phyloP scores from a whole-genome alignment of 2,113 vertebrate species.

The Scomber scombrus region DNA sequence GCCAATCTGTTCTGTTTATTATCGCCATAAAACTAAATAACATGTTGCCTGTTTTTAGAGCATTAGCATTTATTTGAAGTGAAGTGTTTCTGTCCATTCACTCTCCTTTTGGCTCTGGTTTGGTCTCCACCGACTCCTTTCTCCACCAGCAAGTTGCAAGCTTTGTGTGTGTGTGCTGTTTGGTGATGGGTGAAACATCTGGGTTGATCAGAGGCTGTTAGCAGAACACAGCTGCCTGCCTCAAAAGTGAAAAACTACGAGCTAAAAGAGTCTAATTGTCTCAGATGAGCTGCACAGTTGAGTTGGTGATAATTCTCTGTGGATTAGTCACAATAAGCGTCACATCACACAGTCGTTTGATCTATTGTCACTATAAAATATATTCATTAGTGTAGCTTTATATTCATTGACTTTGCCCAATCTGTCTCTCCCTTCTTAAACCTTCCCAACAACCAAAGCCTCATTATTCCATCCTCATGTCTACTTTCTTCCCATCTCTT shows the following conservation, averaged over 20 bases:
- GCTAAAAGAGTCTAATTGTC: background rate
- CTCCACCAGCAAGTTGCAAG: no score
- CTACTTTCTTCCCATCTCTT: background rate
- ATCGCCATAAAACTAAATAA: no score
- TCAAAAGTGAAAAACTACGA: background rate
- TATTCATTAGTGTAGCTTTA: constrained; percentile 9
- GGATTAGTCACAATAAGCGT: background rate
- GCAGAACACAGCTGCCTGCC: no score
- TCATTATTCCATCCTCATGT: constrained; percentile 36
- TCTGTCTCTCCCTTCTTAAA: background rate
- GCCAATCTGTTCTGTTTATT: no score
- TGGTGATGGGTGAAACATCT: no score
- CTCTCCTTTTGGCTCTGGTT: no score
- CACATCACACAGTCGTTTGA: background rate
- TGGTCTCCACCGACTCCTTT: no score
- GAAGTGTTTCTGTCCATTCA: no score
- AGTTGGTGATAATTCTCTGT: background rate
- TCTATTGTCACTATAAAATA: background rate
- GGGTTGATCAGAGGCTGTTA: no score
- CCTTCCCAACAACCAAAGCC: background rate
- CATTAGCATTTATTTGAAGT: no score
- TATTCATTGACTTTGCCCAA: constrained; percentile 3
- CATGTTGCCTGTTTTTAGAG: no score
- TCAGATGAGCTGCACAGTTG: background rate
- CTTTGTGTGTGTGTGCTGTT: no score